phyloP scores from a whole-genome alignment of 2,888 invertebrate genomes.

The Dione juno region DNA sequence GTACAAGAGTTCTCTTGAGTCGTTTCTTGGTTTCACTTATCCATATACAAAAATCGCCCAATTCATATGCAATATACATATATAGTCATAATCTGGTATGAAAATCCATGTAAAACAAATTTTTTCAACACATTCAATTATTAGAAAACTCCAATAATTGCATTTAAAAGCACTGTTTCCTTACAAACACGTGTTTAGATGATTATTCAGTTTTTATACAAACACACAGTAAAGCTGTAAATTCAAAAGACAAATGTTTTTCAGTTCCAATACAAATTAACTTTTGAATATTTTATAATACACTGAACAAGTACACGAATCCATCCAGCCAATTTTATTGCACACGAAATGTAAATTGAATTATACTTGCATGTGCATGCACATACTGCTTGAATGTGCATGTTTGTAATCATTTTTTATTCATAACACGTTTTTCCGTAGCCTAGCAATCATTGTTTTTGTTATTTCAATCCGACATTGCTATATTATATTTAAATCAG shows the following conservation, averaged over 20 bases:
- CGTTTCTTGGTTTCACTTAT: too few relatives aligned
- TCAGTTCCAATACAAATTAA: background rate
- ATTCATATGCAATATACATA: too few relatives aligned
- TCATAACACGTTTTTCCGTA: background rate
- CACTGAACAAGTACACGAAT: background rate
- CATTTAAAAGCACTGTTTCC: background rate
- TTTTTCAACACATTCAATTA: background rate
- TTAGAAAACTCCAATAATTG: background rate
- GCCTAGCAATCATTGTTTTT: slow-evolving; percentile 8
- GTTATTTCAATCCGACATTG: background rate
- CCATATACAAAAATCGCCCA: too few relatives aligned
- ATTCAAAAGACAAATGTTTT: background rate
- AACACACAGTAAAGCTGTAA: background rate
- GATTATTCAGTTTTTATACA: background rate
- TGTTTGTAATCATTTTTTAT: slow-evolving; percentile 1
- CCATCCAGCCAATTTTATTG: background rate
- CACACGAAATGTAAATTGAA: slow-evolving; percentile 4
- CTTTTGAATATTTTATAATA: slow-evolving; percentile 16
- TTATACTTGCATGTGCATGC: background rate
- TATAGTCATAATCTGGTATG: too few relatives aligned
- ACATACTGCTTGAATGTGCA: too few relatives aligned
- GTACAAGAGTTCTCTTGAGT: too few relatives aligned
- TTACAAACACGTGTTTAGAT: background rate
- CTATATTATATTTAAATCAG: background rate
- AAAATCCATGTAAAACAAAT: too few relatives aligned